phyloP scores from a whole-genome alignment of 2,113 vertebrate genomes.

The Suricata suricatta region DNA sequence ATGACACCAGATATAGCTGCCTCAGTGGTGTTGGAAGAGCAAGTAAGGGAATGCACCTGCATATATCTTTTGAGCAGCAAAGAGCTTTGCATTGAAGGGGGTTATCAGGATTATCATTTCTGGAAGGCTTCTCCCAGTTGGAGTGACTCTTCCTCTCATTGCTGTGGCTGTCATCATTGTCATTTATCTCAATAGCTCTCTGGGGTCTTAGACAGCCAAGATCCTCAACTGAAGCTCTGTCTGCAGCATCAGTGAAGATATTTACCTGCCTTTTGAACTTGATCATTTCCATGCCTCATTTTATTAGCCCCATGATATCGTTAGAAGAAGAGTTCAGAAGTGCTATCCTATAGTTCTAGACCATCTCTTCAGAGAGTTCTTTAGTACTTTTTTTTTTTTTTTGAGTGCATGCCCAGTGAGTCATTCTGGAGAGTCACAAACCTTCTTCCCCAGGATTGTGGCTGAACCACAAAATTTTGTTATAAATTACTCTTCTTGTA shows the following conservation, averaged over 20 bases:
- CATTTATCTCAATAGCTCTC: neutral
- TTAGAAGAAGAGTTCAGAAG: neutral
- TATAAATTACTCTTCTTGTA: neutral
- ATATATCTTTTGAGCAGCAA: neutral
- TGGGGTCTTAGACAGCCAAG: neutral
- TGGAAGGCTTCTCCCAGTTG: neutral
- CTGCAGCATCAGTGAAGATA: neutral
- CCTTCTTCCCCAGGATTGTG: neutral
- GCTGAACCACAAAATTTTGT: neutral
- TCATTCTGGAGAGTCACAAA: neutral
- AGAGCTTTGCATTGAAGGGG: neutral
- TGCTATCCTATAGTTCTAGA: neutral
- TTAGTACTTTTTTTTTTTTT: no score
- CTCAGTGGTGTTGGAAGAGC: neutral
- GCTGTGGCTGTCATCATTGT: neutral
- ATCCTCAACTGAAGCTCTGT: neutral
- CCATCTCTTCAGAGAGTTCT: neutral
- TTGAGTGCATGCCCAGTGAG: neutral
- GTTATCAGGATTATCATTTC: neutral
- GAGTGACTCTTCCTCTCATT: neutral
- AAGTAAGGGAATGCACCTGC: no score
- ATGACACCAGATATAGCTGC: neutral
- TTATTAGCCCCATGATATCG: neutral
- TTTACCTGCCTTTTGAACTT: neutral
- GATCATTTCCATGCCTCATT: neutral